These are phyloP conservation scores for Morpho helenor DNA, from an alignment of 2,888 invertebrate species.

Conservation along the genomic window DNA sequence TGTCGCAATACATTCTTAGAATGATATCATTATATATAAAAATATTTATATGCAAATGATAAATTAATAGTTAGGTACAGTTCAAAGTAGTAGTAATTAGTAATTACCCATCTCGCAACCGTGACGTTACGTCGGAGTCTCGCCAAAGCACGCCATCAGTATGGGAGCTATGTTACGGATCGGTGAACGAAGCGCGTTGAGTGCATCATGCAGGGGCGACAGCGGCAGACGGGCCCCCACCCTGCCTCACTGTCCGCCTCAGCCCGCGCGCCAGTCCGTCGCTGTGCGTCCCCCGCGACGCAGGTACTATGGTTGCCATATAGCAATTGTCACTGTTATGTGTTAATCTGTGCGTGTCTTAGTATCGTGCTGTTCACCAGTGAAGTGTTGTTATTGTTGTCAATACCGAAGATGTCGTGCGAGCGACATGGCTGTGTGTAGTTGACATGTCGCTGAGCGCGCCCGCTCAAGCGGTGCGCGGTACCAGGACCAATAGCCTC, in stretches of 20 bases:
- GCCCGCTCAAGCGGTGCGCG: constrained; percentile 75
- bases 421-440: constrained; percentile 65
- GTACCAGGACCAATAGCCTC: constrained; percentile 87
- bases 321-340: constrained; percentile 30
- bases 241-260: constrained; percentile 47
- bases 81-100: not conserved
- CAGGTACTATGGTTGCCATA: constrained; percentile 52
- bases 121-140: constrained; percentile 38
- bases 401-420: constrained; percentile 50
- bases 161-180: constrained; percentile 37
- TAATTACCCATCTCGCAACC: constrained; percentile 27
- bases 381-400: constrained; percentile 46
- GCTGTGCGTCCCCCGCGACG: constrained; percentile 73
- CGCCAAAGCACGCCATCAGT: constrained; percentile 30
- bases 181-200: constrained; percentile 45
- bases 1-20: too few species aligned
- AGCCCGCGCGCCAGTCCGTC: constrained; percentile 61
- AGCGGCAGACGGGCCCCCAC: constrained; percentile 65
- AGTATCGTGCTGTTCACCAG: constrained; percentile 57
- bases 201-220: constrained; percentile 64
- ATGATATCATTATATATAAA: too few species aligned
- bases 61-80: too few species aligned
- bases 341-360: constrained; percentile 61
- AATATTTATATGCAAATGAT: too few species aligned
- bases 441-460: constrained; percentile 78